Evolutionary conservation across 2,888 invertebrate species (phyloP).

Genomic region (Clostera curtula): DNA sequence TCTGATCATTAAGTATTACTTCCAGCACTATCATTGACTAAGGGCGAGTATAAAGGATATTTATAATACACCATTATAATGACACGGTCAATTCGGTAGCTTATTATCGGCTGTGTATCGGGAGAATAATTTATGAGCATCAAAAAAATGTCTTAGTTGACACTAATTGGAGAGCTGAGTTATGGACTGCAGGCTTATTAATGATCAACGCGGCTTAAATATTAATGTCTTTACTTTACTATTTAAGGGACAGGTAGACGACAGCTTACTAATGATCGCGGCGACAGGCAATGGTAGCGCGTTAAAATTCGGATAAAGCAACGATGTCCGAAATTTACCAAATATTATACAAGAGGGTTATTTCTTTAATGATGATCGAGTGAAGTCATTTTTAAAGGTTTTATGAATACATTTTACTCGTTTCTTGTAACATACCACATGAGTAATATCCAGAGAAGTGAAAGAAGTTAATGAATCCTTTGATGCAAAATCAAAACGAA

Average conservation of each 20-base stretch:
- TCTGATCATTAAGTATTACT: not conserved
- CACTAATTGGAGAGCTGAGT: slow-evolving; percentile 26
- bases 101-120: slow-evolving; percentile 10
- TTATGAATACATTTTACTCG: too few relatives aligned
- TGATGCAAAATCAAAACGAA: too few relatives aligned
- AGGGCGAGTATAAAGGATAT: slow-evolving; percentile 19
- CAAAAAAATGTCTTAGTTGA: slow-evolving; percentile 16
- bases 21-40: not conserved
- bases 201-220: slow-evolving; percentile 1
- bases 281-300: too few relatives aligned
- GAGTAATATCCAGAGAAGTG: too few relatives aligned
- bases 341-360: too few relatives aligned
- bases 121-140: slow-evolving; percentile 15
- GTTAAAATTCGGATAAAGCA: too few relatives aligned
- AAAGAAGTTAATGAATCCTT: too few relatives aligned
- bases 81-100: slow-evolving; percentile 16
- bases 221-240: slow-evolving; percentile 1
- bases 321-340: too few relatives aligned
- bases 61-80: slow-evolving; percentile 11
- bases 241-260: slow-evolving; percentile 1
- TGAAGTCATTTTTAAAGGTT: too few relatives aligned
- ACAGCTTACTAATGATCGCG: slow-evolving; percentile 2
- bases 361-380: too few relatives aligned
- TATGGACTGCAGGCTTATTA: slow-evolving; percentile 8
- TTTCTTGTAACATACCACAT: too few relatives aligned